phyloP scores from a whole-genome alignment of 2,888 invertebrate species.

The Scaptomyza flava region DNA sequence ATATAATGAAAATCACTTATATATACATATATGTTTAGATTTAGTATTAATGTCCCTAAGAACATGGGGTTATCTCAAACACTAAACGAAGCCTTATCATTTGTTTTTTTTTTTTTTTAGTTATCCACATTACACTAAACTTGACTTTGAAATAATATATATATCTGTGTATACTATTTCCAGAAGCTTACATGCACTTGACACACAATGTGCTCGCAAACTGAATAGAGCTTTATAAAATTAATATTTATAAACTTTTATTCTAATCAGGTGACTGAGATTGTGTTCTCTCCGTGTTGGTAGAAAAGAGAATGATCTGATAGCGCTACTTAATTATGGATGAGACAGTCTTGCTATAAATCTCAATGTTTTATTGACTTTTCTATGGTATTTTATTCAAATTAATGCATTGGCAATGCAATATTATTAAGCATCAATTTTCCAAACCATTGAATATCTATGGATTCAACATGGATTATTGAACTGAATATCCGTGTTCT shows the following conservation, averaged over 20 bases:
- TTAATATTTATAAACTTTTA: background rate
- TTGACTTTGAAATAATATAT: too few species aligned
- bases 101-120: background rate
- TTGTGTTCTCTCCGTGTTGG: background rate
- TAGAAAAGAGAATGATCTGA: conserved; percentile 12
- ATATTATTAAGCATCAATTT: too few species aligned
- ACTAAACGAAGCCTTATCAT: background rate
- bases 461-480: background rate
- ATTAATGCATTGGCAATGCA: too few species aligned
- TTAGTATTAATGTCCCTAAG: background rate
- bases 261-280: background rate
- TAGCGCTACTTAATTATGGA: background rate
- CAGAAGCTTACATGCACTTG: conserved; percentile 2
- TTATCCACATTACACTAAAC: conserved; percentile 1
- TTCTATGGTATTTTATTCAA: too few species aligned
- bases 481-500: background rate
- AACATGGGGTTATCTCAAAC: background rate
- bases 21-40: background rate
- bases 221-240: conserved; percentile 16
- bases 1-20: background rate
- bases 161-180: background rate
- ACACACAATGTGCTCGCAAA: conserved; percentile 12
- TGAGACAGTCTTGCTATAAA: background rate
- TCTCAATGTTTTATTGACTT: background rate
- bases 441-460: background rate